phyloP scores from a whole-genome alignment of 2,113 vertebrate genomes.

The Vombatus ursinus region DNA sequence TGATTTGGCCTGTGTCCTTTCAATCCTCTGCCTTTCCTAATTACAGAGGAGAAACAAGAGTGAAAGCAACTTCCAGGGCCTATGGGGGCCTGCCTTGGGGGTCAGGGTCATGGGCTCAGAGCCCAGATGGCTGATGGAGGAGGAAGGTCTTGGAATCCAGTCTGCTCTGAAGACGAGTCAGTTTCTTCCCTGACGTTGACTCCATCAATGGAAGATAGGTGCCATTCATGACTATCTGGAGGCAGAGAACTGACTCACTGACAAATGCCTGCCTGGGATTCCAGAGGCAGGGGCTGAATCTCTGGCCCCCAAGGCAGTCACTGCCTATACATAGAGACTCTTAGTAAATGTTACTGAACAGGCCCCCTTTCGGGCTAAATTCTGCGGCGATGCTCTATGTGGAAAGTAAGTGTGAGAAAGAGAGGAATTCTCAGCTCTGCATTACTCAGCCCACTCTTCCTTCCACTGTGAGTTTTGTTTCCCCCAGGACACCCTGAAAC shows the following conservation, averaged over 20 bases:
- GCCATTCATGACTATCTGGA: neutral
- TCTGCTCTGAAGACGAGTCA: neutral
- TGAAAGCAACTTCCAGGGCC: neutral
- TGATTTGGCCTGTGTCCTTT: too few species aligned
- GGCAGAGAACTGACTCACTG: neutral
- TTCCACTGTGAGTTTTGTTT: neutral
- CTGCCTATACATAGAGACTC: neutral
- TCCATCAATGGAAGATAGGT: slow-evolving; percentile 4
- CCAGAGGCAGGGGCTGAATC: neutral
- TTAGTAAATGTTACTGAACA: neutral
- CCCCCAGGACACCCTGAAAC: neutral
- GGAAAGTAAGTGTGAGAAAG: neutral
- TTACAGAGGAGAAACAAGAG: neutral
- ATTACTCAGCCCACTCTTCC: neutral
- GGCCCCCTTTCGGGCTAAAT: neutral
- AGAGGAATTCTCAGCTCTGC: rapidly evolving
- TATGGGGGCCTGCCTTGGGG: neutral
- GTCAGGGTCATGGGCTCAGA: neutral
- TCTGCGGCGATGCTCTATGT: neutral
- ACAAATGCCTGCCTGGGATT: neutral
- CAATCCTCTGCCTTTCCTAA: neutral
- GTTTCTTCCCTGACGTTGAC: neutral
- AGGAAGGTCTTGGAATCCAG: neutral
- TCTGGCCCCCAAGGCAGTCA: neutral
- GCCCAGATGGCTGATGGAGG: neutral